These are phyloP conservation scores for Leptobrachium leishanense DNA, from an alignment of 2,113 vertebrate species.

Conservation along the genomic window DNA sequence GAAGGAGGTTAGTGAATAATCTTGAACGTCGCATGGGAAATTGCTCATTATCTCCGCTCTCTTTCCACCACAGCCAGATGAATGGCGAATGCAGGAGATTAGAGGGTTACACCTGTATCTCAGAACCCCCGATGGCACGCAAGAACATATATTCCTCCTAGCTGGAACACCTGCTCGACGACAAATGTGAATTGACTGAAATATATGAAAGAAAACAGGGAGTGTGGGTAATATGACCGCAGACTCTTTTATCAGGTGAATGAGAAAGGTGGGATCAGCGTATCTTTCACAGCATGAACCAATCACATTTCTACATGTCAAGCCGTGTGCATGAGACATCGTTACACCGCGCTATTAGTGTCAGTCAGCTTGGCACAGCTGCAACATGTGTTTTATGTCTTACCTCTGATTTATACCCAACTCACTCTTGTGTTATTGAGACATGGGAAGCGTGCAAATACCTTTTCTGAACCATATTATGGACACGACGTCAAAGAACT, in stretches of 20 bases:
- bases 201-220: slow-evolving; percentile 3
- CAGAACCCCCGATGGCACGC: neutral
- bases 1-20: too few species aligned
- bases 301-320: slow-evolving; percentile 16
- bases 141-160: neutral
- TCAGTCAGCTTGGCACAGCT: slow-evolving; percentile 24
- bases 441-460: slow-evolving; percentile 8
- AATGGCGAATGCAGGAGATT: too few species aligned
- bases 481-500: neutral
- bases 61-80: too few species aligned
- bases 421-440: slow-evolving; percentile 10
- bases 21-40: too few species aligned
- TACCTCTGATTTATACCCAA: slow-evolving; percentile 25
- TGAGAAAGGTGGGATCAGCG: neutral
- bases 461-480: neutral
- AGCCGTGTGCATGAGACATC: slow-evolving; percentile 24
- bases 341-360: slow-evolving; percentile 29
- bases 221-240: slow-evolving; percentile 10
- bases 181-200: neutral
- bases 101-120: neutral
- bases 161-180: neutral
- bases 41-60: too few species aligned
- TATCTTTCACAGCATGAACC: neutral
- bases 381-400: slow-evolving; percentile 31
- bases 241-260: slow-evolving; percentile 31